phyloP scores from a whole-genome alignment of 2,113 vertebrate species.

The Anhinga anhinga region DNA sequence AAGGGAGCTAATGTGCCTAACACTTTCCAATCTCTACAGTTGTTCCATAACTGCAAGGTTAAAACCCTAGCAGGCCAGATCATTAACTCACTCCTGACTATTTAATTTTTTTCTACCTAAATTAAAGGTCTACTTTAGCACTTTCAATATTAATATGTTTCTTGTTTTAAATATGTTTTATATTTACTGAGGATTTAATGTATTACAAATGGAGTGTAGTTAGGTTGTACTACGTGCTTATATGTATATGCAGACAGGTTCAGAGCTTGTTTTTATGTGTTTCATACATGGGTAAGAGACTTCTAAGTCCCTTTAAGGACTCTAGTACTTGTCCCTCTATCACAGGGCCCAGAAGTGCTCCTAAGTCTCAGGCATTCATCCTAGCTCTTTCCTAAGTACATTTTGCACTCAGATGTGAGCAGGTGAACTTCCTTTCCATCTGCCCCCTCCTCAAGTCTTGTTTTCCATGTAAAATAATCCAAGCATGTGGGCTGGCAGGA shows the following conservation, averaged over 20 bases:
- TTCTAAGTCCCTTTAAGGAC: not conserved
- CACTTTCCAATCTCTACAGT: conserved; percentile 47
- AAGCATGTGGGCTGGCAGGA: not conserved
- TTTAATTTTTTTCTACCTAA: not conserved
- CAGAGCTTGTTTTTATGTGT: not conserved
- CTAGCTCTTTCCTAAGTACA: not conserved
- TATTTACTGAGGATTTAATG: not conserved
- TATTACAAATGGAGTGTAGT: not conserved
- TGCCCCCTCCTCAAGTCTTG: not conserved
- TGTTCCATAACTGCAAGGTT: conserved; percentile 52
- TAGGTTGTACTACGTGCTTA: not conserved
- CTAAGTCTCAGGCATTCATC: not conserved
- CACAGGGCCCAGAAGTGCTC: not conserved
- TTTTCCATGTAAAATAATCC: not conserved
- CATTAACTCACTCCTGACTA: conserved; percentile 27
- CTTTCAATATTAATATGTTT: not conserved
- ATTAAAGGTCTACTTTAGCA: not conserved
- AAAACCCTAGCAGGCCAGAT: not conserved
- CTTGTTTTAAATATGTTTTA: not conserved
- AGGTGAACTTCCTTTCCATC: not conserved
- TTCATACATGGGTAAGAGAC: not conserved
- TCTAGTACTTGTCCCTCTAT: not conserved
- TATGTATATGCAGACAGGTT: not conserved
- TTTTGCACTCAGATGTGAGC: not conserved
- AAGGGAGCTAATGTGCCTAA: conserved; percentile 34